Evolutionary conservation across 2,888 invertebrate species (phyloP), one percentile per base, ranked within the genome.

Genomic region (Balanococcus diminutus): DNA sequence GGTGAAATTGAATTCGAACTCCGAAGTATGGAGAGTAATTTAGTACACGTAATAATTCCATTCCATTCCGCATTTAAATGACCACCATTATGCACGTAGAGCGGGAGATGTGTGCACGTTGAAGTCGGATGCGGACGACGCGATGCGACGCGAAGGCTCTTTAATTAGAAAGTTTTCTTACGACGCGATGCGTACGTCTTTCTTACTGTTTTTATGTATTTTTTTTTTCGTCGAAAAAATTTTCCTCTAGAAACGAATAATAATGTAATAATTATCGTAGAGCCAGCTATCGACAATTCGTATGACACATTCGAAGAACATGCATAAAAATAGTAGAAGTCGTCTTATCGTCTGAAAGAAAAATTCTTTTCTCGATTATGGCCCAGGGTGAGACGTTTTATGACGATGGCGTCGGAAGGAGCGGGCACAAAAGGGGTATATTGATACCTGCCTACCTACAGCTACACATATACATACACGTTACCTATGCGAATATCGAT

Each of bases 1-100:
- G 42, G 79, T 86, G 39, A 67, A 67, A 67, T 67, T 67, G 8
- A 67, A 67, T 67, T 25, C 51, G 19, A 6, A 67, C 25, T 67
- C 11, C 51, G 19, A 51, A 51, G 51, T 51, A 51, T 51, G 19
- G 51, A 25, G 61, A 67, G 61, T 28, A 67, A 67, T 67, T 67
- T 67, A 67, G 61, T 67, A 67, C 28, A 22, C 61, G 61, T 28
- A 28, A 67, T 67, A 67, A 51, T 51, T 51, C n/a, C n/a, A n/a
- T n/a, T n/a, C n/a, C n/a, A n/a, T n/a, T n/a, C 19, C 51, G 51
- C 51, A 51, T 51, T 51, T 51, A 51, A 51, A 51, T 51, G 51
- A 51, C 51, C 51, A 19, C 51, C 51, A 51, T 51, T 51, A 51
- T 51, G 51, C 19, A 51, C 51, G 19, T n/a, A 51, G 51, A 51